Evolutionary conservation across 2,888 invertebrate genomes (phyloP).

Genomic region (Scaptomyza cyrtandrae): DNA sequence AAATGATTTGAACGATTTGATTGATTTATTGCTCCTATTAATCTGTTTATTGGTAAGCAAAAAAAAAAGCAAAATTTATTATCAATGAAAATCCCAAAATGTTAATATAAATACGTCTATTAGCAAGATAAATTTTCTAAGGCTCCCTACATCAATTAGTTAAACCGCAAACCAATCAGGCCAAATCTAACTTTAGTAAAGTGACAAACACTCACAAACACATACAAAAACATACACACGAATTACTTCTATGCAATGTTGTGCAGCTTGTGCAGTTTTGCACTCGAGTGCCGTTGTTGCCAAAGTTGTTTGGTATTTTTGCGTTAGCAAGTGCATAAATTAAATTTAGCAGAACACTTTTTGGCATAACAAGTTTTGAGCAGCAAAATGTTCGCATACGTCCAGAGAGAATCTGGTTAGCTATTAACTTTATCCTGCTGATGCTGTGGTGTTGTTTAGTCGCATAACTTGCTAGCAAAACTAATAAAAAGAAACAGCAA

Average conservation of each 20-base stretch:
- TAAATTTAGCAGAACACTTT: conserved; percentile 56
- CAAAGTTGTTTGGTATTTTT: conserved; percentile 40
- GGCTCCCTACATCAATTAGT: conserved; percentile 26
- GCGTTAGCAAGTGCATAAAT: conserved; percentile 61
- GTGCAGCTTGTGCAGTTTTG: conserved; percentile 33
- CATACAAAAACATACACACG: neutral
- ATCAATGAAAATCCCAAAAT: conserved; percentile 21
- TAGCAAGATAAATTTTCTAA: neutral
- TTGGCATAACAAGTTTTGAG: conserved; percentile 45
- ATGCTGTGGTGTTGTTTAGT: conserved; percentile 13
- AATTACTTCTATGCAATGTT: conserved; percentile 54
- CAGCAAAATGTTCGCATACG: conserved; percentile 39
- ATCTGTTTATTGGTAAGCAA: too few relatives aligned
- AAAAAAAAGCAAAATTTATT: conserved; percentile 8
- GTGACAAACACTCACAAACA: conserved; percentile 29
- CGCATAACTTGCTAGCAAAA: conserved; percentile 39
- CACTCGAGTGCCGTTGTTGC: conserved; percentile 39
- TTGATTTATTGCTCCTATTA: too few relatives aligned
- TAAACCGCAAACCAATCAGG: conserved; percentile 37
- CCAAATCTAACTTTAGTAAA: conserved; percentile 45
- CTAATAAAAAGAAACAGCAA: conserved; percentile 43
- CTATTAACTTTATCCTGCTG: conserved; percentile 27
- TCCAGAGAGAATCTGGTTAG: conserved; percentile 34
- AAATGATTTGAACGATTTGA: too few relatives aligned
- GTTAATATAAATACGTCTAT: conserved; percentile 28